Evolutionary conservation across 2,888 invertebrate species (phyloP).

Genomic region (Cryptocephalus primarius): DNA sequence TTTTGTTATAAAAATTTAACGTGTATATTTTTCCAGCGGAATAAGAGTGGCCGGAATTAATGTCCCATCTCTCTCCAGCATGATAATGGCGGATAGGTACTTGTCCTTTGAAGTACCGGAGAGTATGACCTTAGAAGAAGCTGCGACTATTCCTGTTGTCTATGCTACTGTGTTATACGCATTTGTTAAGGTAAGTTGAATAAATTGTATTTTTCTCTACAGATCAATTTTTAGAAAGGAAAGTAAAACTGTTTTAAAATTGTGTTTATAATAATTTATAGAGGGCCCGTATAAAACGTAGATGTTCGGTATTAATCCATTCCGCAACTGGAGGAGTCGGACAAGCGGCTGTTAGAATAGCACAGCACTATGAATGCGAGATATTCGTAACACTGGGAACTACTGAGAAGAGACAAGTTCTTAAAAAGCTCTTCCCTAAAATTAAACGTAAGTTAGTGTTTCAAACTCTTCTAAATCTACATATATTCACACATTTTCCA

Average conservation of each 20-base stretch:
- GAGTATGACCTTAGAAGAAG: constrained; percentile 61
- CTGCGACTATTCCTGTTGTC: constrained; percentile 65
- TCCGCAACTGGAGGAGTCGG: constrained; percentile 61
- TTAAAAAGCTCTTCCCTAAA: constrained; percentile 1
- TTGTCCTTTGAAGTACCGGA: constrained; percentile 57
- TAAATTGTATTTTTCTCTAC: no score
- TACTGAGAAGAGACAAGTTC: constrained; percentile 49
- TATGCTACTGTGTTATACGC: constrained; percentile 46
- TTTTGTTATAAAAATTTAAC: no score
- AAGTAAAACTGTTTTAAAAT: no score
- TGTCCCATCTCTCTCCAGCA: constrained; percentile 48
- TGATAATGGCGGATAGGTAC: constrained; percentile 45
- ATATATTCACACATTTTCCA: no score
- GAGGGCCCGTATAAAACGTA: constrained; percentile 22
- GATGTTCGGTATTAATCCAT: constrained; percentile 38
- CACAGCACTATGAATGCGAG: constrained; percentile 49
- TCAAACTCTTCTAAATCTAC: no score
- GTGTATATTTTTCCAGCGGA: no score
- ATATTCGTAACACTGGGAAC: constrained; percentile 59
- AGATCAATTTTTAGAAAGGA: no score
- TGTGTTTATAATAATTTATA: no score
- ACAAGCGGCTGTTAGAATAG: constrained; percentile 59
- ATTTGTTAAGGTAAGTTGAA: constrained; percentile 38
- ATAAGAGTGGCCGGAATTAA: constrained; percentile 56
- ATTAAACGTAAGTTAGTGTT: no score